Percentiles rank a stretch among this genome's conserved stretches.
phyloP scores from a whole-genome alignment of 2,113 vertebrate genomes.

The Thunnus maccoyii region DNA sequence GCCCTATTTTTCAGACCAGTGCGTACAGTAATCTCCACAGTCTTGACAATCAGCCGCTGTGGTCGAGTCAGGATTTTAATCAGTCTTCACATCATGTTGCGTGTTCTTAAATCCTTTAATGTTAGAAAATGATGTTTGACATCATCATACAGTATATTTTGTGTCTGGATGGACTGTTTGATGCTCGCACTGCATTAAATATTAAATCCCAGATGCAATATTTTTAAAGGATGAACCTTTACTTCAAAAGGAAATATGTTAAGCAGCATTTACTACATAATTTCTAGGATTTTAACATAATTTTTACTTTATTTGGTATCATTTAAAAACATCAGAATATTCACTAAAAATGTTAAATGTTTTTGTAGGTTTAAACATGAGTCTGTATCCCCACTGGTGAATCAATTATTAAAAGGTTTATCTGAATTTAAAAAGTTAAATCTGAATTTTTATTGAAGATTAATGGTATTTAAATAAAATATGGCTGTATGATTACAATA shows the following conservation, averaged over 20 bases:
- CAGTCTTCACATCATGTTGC: constrained; percentile 29
- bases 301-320: not conserved
- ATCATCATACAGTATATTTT: not conserved
- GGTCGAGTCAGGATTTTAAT: constrained; percentile 40
- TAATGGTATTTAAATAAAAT: too few relatives aligned
- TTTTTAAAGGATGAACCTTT: not conserved
- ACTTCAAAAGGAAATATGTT: not conserved
- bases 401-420: not conserved
- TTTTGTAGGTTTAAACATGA: not conserved
- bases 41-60: constrained; percentile 17
- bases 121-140: not conserved
- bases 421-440: not conserved
- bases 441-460: not conserved
- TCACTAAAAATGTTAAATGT: not conserved
- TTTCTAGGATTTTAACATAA: too few relatives aligned
- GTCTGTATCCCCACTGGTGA: not conserved
- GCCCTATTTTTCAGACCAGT: constrained; percentile 48
- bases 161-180: not conserved
- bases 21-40: constrained; percentile 42
- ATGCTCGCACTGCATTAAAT: not conserved
- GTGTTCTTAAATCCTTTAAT: constrained; percentile 13
- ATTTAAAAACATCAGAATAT: not conserved
- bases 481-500: not conserved
- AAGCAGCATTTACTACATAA: too few relatives aligned
- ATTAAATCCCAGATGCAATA: not conserved